These are phyloP conservation scores for Adelges cooleyi DNA, from an alignment of 1,140 invertebrate species.

Conservation along the genomic window DNA sequence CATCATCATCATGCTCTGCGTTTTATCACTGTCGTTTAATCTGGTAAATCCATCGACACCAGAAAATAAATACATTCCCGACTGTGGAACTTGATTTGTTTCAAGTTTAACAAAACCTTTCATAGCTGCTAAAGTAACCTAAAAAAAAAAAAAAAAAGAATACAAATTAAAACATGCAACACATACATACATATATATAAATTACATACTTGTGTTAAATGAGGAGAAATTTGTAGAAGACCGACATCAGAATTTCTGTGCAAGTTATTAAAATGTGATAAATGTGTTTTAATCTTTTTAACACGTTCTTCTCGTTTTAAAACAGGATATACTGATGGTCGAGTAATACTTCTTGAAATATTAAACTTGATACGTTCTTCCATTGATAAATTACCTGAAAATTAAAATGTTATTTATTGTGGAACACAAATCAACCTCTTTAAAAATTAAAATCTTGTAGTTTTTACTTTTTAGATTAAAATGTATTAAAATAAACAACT, in stretches of 20 bases:
- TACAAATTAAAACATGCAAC: neutral
- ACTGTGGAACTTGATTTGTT: conserved; percentile 20
- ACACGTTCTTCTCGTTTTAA: conserved; percentile 5
- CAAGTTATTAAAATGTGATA: neutral
- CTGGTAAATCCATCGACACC: neutral
- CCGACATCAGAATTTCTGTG: neutral
- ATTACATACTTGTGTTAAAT: conserved; percentile 19
- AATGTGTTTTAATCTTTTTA: conserved; percentile 15
- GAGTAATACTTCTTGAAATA: conserved; percentile 5
- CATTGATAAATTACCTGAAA: conserved; percentile 7
- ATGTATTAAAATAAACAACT: too few species aligned
- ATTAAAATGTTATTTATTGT: neutral
- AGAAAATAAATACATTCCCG: conserved; percentile 16
- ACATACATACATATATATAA: neutral
- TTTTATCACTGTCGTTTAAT: conserved; percentile 20
- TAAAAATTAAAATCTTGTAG: too few species aligned
- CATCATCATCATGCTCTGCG: conserved; percentile 19
- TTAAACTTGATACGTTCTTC: conserved; percentile 18
- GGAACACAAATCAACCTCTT: too few species aligned
- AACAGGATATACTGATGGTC: neutral
- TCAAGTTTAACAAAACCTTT: conserved; percentile 18
- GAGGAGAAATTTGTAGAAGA: conserved; percentile 16
- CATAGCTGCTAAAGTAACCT: conserved; percentile 12
- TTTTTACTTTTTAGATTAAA: too few species aligned
- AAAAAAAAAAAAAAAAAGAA: neutral